These are phyloP conservation scores for Pangasianodon gigas DNA, from an alignment of 2,113 vertebrate species.

Conservation along the genomic window DNA sequence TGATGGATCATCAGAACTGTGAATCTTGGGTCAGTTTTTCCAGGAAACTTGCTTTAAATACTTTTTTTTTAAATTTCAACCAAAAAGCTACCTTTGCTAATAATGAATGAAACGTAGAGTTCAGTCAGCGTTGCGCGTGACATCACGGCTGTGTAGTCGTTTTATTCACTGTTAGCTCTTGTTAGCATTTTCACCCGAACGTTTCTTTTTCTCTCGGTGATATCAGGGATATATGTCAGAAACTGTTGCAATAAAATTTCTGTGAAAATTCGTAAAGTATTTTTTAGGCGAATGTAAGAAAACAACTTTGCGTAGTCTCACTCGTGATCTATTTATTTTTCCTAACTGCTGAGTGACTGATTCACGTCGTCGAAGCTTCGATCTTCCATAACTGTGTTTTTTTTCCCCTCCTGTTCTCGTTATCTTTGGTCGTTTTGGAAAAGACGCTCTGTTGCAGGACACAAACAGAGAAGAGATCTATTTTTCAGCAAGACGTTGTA, in stretches of 20 bases:
- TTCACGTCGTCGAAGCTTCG: conserved; percentile 23
- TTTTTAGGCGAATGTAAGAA: conserved; percentile 11
- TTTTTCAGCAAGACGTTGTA: conserved; percentile 53
- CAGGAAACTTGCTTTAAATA: conserved; percentile 8
- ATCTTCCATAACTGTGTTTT: conserved; percentile 35
- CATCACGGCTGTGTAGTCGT: neutral
- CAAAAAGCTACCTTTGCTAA: neutral
- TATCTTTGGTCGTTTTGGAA: neutral
- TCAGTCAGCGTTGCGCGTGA: neutral
- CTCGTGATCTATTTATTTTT: conserved; percentile 50
- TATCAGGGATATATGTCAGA: conserved; percentile 54
- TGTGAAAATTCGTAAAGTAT: conserved; percentile 6
- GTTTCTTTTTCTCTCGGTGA: neutral
- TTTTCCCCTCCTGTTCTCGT: neutral
- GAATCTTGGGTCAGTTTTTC: neutral
- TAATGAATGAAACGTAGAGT: neutral
- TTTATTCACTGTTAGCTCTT: neutral
- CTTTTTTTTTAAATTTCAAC: neutral
- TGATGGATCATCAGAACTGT: neutral
- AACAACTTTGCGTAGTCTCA: conserved; percentile 41
- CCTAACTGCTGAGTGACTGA: conserved; percentile 22
- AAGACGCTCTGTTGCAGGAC: conserved; percentile 49
- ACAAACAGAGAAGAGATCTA: conserved; percentile 45
- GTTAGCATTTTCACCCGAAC: neutral
- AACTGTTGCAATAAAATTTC: conserved; percentile 47